Percentiles rank a stretch among this genome's conserved stretches.
Conservation (phyloP, 2,113 vertebrate species). For the Xiphophorus couchianus region DNA sequence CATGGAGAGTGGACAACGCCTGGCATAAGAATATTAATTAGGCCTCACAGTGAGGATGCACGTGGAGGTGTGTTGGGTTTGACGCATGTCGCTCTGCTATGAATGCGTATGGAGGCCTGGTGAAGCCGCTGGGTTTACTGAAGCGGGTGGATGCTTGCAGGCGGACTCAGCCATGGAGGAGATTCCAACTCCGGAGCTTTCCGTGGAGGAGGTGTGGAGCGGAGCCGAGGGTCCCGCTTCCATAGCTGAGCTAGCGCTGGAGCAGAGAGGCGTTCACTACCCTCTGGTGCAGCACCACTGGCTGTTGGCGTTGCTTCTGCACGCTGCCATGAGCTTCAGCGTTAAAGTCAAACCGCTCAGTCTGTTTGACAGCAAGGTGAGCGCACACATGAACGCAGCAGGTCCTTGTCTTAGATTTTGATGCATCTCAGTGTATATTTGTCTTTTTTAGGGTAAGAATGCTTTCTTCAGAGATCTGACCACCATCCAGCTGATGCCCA, state of each 20-base stretch:
- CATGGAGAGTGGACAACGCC: constrained; percentile 51
- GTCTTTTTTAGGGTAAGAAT: constrained; percentile 87
- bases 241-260: constrained; percentile 91
- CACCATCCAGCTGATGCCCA: constrained; percentile 94
- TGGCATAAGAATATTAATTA: background rate
- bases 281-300: constrained; percentile 94
- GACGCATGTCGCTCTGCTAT: background rate
- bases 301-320: constrained; percentile 85
- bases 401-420: background rate
- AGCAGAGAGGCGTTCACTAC: constrained; percentile 92
- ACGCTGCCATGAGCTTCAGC: constrained; percentile 85
- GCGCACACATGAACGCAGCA: background rate
- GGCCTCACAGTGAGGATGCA: constrained; percentile 1
- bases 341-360: constrained; percentile 91
- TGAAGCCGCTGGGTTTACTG: background rate
- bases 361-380: constrained; percentile 95
- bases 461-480: constrained; percentile 97
- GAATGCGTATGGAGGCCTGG: too few species aligned
- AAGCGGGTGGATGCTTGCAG: constrained; percentile 63
- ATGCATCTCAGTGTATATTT: background rate
- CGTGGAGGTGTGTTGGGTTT: background rate
- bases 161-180: constrained; percentile 89
- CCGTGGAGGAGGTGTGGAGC: constrained; percentile 90
- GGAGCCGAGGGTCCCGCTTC: constrained; percentile 87
- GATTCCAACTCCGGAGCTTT: constrained; percentile 82